Evolutionary conservation across 2,113 vertebrate species (phyloP), one percentile per base, ranked within the genome.

Genomic region (Erythrocebus patas): DNA sequence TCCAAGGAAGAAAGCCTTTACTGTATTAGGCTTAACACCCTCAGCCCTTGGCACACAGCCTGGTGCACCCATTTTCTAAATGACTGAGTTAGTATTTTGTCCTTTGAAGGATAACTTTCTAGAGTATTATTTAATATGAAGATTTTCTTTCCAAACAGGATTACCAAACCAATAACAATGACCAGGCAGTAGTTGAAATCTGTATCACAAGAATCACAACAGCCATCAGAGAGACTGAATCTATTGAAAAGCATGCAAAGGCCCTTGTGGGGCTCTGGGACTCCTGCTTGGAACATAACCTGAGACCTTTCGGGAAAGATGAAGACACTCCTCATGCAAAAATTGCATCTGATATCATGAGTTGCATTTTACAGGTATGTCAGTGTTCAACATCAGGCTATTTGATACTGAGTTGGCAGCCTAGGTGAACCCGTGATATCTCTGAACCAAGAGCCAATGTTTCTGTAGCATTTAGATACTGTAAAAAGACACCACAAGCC

Each of bases 111-210:
- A 16, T 6, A 38, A 57, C 20, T 12, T 96, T 96, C 27, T 57
- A 43, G 68, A 81, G 43, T 52, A 48, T 70, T 72, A 45, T 76
- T 84, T 97, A 89, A 96, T 64, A 73, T 68, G 22, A 93, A 55
- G 45, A 6, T 92, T 61, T 96, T 43, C 0, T 95, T 97, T 94
- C 97, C 78, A 23, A 27, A 95, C 89, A 99, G 99, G 99, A 99
- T 98, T 99, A 99, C 97, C 98, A 99, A 98, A 99, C 98, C 97
- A 99, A 99, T 16, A 99, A 99, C 99, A 99, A 99, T 0, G 99
- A 99, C 99, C 99, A 99, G 98, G 99, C 99, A 0, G 99, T 99
- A 98, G 99, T 99, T 97, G 99, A 99, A 98, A 99, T 99, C 98
- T 99, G 99, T 98, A 98, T 99, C 97, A 99, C 99, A 0, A 99